Conservation (phyloP, 2,113 vertebrate species). For the Cyprinodon variegatus region DNA sequence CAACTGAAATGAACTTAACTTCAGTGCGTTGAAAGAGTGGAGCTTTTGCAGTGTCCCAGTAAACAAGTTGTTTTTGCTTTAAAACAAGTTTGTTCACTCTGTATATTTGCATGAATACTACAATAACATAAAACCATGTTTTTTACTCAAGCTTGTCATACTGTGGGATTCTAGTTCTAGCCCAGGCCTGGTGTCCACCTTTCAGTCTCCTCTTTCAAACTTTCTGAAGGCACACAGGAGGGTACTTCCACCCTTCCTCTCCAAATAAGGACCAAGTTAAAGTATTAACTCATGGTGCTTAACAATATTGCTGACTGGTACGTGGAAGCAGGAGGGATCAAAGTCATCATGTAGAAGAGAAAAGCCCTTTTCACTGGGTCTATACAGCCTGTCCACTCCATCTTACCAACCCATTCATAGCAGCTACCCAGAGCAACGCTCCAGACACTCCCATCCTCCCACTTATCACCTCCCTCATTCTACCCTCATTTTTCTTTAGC, state of each 20-base stretch:
- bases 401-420: slow-evolving; percentile 78
- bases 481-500: slow-evolving; percentile 66
- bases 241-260: slow-evolving; percentile 20
- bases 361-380: slow-evolving; percentile 73
- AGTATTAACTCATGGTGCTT: slow-evolving; percentile 80
- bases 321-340: slow-evolving; percentile 80
- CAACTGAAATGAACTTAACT: neutral
- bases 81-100: neutral
- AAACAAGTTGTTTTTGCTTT: no score
- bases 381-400: slow-evolving; percentile 81
- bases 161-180: neutral
- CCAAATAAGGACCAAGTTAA: slow-evolving; percentile 66
- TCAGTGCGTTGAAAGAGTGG: neutral
- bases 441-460: slow-evolving; percentile 73
- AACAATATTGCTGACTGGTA: slow-evolving; percentile 85
- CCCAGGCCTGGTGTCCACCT: neutral
- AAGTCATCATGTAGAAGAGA: slow-evolving; percentile 83
- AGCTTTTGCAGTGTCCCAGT: no score
- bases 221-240: neutral
- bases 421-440: slow-evolving; percentile 67
- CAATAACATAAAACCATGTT: neutral
- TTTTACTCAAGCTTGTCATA: neutral
- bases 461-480: slow-evolving; percentile 71
- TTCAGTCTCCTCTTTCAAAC: neutral
- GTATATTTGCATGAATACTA: neutral